Conservation (phyloP, 1,140 invertebrate species). For the Zaprionus africanus region DNA sequence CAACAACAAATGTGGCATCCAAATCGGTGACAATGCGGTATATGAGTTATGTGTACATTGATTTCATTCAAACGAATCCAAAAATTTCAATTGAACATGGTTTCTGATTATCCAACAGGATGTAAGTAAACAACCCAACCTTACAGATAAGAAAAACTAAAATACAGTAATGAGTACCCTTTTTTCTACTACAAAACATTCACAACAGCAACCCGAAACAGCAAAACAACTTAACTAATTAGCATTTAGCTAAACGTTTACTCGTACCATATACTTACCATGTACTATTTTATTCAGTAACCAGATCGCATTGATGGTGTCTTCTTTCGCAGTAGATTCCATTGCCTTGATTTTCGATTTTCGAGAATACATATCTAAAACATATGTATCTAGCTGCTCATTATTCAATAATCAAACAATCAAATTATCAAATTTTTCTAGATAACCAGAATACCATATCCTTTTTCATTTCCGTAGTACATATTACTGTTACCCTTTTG, state of each 20-base stretch:
- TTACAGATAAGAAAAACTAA: slow-evolving; percentile 2
- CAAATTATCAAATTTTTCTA: slow-evolving; percentile 17
- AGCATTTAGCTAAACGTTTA: slow-evolving; percentile 46
- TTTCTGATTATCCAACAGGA: slow-evolving; percentile 72
- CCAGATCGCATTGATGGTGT: slow-evolving; percentile 35
- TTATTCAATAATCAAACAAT: not conserved
- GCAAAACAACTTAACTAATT: slow-evolving; percentile 11
- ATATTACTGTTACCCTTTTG: slow-evolving; percentile 31
- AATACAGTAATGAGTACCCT: not conserved
- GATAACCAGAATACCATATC: slow-evolving; percentile 14
- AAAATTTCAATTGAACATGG: slow-evolving; percentile 67
- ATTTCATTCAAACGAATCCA: slow-evolving; percentile 53
- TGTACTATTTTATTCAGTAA: slow-evolving; percentile 45
- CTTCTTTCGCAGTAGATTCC: slow-evolving; percentile 48
- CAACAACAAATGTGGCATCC: slow-evolving; percentile 49
- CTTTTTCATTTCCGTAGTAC: slow-evolving; percentile 19
- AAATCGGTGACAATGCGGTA: slow-evolving; percentile 58
- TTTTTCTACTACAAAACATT: slow-evolving; percentile 11
- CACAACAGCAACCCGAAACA: slow-evolving; percentile 10
- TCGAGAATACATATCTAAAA: slow-evolving; percentile 19
- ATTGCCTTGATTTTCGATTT: slow-evolving; percentile 21
- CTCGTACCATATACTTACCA: slow-evolving; percentile 24
- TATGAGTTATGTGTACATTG: slow-evolving; percentile 59
- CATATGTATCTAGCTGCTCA: slow-evolving; percentile 35
- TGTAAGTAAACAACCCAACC: slow-evolving; percentile 72